phyloP scores from a whole-genome alignment of 2,797 vertebrate genomes.

The Sebastes taczanowskii region DNA sequence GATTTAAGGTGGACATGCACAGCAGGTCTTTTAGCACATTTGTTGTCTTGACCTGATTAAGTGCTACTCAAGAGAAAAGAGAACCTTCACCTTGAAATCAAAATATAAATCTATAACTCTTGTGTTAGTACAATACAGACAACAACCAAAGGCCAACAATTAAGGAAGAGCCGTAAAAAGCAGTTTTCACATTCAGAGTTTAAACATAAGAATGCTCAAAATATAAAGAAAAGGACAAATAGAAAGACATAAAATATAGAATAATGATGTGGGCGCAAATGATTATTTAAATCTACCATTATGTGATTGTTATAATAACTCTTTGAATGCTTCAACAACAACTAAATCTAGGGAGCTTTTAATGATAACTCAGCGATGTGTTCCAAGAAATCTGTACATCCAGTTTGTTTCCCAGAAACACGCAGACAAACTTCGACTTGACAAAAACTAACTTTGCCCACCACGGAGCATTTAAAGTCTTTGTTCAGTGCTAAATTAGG shows the following conservation, averaged over 20 bases:
- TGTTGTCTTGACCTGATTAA: slow-evolving; percentile 17
- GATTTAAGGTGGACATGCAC: background rate
- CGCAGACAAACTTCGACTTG: background rate
- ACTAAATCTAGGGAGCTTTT: background rate
- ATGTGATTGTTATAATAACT: background rate
- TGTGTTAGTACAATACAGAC: background rate
- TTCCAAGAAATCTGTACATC: background rate
- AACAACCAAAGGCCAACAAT: background rate
- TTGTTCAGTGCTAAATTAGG: background rate
- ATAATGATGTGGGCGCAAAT: background rate
- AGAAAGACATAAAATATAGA: background rate
- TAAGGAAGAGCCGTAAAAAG: background rate
- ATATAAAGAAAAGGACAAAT: background rate
- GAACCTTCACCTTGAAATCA: background rate
- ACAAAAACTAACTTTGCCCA: background rate
- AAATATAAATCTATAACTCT: background rate
- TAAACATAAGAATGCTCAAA: background rate
- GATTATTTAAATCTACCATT: background rate
- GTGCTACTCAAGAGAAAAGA: background rate
- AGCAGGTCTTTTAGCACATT: slow-evolving; percentile 10
- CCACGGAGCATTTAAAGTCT: background rate
- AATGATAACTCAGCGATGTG: background rate
- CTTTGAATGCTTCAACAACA: background rate
- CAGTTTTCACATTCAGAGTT: background rate
- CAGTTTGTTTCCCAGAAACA: background rate